Percentiles rank a stretch among this genome's conserved stretches.
Evolutionary conservation across 2,797 vertebrate species (phyloP).

Genomic region (Gallinago solitaria): DNA sequence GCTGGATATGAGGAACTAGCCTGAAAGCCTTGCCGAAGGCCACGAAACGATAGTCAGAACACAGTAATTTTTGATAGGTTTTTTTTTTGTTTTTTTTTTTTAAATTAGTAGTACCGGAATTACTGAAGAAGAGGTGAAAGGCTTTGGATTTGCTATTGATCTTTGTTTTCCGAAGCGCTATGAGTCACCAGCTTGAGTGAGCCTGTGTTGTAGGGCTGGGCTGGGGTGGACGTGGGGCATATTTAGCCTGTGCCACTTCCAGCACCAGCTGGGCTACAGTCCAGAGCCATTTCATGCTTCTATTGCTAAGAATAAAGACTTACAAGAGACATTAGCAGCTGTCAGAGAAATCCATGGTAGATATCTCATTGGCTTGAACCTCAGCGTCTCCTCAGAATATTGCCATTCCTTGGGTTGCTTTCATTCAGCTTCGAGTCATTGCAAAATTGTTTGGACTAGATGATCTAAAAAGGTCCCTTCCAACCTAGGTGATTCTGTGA

Average conservation of each 20-base stretch:
- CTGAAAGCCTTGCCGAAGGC: background rate
- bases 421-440: background rate
- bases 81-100: background rate
- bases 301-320: background rate
- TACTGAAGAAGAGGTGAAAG: background rate
- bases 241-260: background rate
- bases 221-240: background rate
- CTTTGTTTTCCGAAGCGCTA: background rate
- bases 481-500: no score
- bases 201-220: background rate
- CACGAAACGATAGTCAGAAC: background rate
- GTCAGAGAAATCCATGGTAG: background rate
- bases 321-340: background rate
- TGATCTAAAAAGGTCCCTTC: no score
- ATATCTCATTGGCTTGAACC: background rate
- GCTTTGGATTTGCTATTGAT: background rate
- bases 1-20: background rate
- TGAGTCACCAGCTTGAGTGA: background rate
- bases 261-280: background rate
- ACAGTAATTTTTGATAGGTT: background rate
- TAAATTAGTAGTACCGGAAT: background rate
- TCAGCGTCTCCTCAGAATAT: background rate
- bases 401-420: background rate
- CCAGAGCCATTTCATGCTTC: background rate
- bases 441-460: background rate